Evolutionary conservation across 30 jellyfish, hydroid and myxozoan genomes (phyloP).

Genomic region (Haliclystus octoradiatus): DNA sequence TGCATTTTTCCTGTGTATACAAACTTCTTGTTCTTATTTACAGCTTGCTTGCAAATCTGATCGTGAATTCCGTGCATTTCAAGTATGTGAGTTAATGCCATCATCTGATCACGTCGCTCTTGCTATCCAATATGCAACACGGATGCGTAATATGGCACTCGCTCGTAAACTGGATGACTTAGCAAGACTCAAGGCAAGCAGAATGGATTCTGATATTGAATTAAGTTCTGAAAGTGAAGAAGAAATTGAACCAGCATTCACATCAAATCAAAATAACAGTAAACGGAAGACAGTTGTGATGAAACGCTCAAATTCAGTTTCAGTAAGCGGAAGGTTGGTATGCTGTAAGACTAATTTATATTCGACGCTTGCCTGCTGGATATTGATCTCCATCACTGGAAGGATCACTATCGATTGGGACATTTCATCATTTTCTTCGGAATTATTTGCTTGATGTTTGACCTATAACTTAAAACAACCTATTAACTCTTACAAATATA

Average conservation of each 20-base stretch:
- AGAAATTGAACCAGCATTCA: background rate
- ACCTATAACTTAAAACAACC: too few species aligned
- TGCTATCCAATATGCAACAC: conserved; percentile 87
- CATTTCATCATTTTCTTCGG: too few species aligned
- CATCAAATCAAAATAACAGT: background rate
- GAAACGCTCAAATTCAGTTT: background rate
- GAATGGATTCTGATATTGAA: background rate
- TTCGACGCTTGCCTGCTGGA: too few species aligned
- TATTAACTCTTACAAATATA: too few species aligned
- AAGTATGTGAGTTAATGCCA: conserved; percentile 80
- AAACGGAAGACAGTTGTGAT: background rate
- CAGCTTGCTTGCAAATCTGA: conserved; percentile 94
- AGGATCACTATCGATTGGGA: too few species aligned
- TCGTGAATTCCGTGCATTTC: conserved; percentile 89
- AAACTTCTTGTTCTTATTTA: too few species aligned
- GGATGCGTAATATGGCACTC: conserved; percentile 53
- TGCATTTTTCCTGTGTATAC: too few species aligned
- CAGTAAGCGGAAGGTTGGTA: background rate
- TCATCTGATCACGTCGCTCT: conserved; percentile 55
- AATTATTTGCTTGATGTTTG: too few species aligned
- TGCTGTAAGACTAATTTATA: too few species aligned
- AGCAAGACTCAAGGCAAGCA: conserved; percentile 50
- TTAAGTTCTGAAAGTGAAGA: background rate
- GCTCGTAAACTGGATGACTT: conserved; percentile 63
- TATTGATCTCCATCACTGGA: too few species aligned